Conservation (phyloP, 1,140 invertebrate genomes). For the Drosophila ogumai region DNA sequence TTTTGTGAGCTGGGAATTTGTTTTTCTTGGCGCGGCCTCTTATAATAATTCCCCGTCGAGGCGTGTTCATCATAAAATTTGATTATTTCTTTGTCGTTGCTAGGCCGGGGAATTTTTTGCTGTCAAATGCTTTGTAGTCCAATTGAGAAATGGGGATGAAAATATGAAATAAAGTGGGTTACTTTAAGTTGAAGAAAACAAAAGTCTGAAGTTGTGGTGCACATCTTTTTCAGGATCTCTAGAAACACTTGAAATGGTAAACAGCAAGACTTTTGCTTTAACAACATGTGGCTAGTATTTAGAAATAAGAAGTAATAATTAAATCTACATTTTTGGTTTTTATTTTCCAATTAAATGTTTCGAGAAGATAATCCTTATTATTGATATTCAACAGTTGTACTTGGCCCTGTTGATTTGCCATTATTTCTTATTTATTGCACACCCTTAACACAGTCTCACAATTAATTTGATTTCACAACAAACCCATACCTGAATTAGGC, state of each 20-base stretch:
- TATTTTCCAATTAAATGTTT: background rate
- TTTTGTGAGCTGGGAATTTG: conserved; percentile 45
- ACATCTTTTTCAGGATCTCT: background rate
- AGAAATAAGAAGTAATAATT: background rate
- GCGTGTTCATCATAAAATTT: conserved; percentile 42
- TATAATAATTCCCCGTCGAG: conserved; percentile 42
- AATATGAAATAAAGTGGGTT: conserved; percentile 5
- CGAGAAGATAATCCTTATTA: background rate
- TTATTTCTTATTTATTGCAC: conserved; percentile 32
- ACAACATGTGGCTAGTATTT: background rate
- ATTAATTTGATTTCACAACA: conserved; percentile 42
- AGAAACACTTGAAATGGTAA: background rate
- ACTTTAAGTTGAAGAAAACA: conserved; percentile 9
- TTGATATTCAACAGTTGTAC: conserved; percentile 3
- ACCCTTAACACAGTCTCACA: conserved; percentile 2
- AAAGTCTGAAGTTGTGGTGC: background rate
- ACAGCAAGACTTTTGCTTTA: background rate
- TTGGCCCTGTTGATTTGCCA: conserved; percentile 19
- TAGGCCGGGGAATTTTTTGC: conserved; percentile 7
- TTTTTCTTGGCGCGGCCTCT: conserved; percentile 23
- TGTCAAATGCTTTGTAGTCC: conserved; percentile 17
- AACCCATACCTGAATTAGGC: conserved; percentile 8
- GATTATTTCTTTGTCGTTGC: conserved; percentile 45
- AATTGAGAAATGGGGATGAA: background rate
- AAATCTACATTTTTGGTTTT: background rate